Conservation (phyloP, 2,888 invertebrate species). For the Nineta flava region DNA sequence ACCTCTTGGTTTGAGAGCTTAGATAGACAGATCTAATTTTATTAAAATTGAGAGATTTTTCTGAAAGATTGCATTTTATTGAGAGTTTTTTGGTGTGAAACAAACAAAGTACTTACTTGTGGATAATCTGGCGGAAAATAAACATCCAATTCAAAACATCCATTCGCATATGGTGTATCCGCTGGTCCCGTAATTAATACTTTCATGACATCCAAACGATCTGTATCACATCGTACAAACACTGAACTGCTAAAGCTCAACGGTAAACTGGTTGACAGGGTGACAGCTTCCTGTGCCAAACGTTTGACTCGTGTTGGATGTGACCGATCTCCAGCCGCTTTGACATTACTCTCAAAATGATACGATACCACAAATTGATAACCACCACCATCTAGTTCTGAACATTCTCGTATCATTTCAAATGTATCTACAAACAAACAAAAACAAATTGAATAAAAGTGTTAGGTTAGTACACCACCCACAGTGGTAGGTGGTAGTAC, state of each 20-base stretch:
- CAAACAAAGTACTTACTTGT: constrained; percentile 26
- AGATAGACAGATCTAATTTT: too few relatives aligned
- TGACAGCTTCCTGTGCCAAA: constrained; percentile 88
- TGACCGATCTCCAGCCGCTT: constrained; percentile 71
- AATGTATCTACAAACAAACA: constrained; percentile 55
- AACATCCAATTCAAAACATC: constrained; percentile 83
- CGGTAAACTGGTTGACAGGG: constrained; percentile 80
- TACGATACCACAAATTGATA: constrained; percentile 76
- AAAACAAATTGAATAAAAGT: too few relatives aligned
- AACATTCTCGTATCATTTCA: constrained; percentile 76
- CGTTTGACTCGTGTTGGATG: constrained; percentile 80
- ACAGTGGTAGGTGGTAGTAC: too few relatives aligned
- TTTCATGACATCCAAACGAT: constrained; percentile 91
- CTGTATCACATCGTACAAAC: constrained; percentile 88
- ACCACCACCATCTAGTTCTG: constrained; percentile 48
- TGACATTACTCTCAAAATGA: constrained; percentile 77
- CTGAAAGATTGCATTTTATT: too few relatives aligned
- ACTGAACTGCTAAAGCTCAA: constrained; percentile 87
- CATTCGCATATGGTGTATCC: constrained; percentile 83
- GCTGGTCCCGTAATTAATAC: constrained; percentile 84
- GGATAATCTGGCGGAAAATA: constrained; percentile 65
- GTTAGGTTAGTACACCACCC: too few relatives aligned
- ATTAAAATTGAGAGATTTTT: too few relatives aligned
- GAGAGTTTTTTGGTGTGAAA: too few relatives aligned
- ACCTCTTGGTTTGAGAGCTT: too few relatives aligned